Evolutionary conservation across 2,113 vertebrate species (phyloP), one percentile per base, ranked within the genome.

Genomic region (Cervus canadensis): DNA sequence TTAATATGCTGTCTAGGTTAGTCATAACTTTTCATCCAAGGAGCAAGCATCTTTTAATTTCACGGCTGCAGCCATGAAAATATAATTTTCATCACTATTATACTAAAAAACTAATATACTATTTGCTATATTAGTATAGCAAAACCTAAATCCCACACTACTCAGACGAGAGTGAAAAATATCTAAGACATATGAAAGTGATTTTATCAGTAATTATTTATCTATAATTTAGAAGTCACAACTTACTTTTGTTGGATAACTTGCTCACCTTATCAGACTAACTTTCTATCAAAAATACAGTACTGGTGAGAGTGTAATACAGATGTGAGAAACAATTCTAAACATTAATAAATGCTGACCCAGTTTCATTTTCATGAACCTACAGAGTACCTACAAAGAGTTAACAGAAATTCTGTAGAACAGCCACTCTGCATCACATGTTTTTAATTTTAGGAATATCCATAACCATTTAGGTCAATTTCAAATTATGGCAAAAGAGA

Each of bases 361-460:
- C 0, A 40, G 5, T 2, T 92, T 88, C 23, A 40, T 25, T 71
- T 79, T 94, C n/a, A 59, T 26, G 21, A 85, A 11, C n/a, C n/a
- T 56, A 25, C 14, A 43, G 36, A 52, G 0, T 79, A 14, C 3
- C 25, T 89, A 48, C 40, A 76, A 81, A 91, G 5, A 78, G 30
- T 93, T 78, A 95, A 97, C 3, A 95, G 15, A 87, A 78, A 83
- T 45, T n/a, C 10, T 43, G 21, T 43, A 52, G 21, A 83, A 64
- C 0, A 74, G 9, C 4, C 14, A 36, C 4, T 26, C 11, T 71
- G 62, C 6, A 79, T 60, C 60, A 89, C 23, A 15, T 83, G 30
- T 54, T 92, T 85, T 82, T 94, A 15, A 92, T 96, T 64, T 96
- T 78, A 95, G n/a, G 52, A 95, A 76, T 67, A 89, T 28, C 12